These are phyloP conservation scores for Anguilla marmorata DNA, from an alignment of 2,797 vertebrate genomes.

Conservation along the genomic window DNA sequence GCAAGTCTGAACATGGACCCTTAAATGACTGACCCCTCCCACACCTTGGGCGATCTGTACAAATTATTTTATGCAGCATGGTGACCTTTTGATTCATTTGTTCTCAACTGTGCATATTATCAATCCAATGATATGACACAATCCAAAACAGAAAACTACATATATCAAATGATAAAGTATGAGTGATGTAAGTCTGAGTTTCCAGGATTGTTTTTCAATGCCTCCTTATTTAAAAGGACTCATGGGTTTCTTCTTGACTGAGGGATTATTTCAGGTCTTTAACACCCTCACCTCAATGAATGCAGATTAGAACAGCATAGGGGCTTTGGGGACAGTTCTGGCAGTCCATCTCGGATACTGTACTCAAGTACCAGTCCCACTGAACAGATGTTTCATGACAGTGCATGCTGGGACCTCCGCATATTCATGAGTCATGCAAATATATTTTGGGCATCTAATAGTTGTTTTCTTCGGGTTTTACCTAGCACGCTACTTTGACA, in stretches of 20 bases:
- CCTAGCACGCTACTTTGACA: not conserved
- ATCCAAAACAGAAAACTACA: too few species aligned
- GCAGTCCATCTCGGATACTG: not conserved
- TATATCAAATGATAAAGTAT: too few species aligned
- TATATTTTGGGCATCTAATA: not conserved
- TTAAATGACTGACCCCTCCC: too few species aligned
- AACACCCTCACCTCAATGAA: slow-evolving; percentile 1
- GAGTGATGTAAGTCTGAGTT: too few species aligned
- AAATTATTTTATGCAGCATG: too few species aligned
- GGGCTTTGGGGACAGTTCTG: not conserved
- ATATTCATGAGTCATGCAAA: slow-evolving; percentile 14
- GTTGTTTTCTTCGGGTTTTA: not conserved
- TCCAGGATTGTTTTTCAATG: not conserved
- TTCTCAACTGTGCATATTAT: too few species aligned
- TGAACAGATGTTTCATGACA: not conserved
- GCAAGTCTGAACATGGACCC: too few species aligned
- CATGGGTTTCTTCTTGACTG: not conserved
- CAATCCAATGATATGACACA: too few species aligned
- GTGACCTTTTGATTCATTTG: too few species aligned
- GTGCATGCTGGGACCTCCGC: not conserved
- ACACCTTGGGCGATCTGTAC: too few species aligned
- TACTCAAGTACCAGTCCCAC: not conserved
- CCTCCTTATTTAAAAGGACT: not conserved
- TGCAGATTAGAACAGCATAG: not conserved
- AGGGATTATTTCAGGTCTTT: not conserved